Evolutionary conservation across 2,888 invertebrate genomes (phyloP), one percentile per base, ranked within the genome.

Genomic region (Entomobrya multifasciata): DNA sequence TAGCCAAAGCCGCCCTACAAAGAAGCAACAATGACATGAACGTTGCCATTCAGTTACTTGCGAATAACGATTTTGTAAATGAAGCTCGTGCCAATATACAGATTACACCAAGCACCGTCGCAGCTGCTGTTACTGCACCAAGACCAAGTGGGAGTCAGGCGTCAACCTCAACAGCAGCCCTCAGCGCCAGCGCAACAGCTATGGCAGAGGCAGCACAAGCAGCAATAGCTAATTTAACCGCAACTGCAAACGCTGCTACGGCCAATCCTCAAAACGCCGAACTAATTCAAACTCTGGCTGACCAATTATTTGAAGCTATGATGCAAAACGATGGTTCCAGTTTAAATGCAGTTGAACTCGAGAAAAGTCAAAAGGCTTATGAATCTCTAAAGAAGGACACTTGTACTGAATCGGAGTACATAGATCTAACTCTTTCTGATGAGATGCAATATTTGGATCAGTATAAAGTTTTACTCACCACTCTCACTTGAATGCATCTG

Each of bases 1-100:
- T 94, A 8, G 95, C 95, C 0, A 92, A 94, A 0, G 92, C 93
- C 2, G 96, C 96, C 0, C 93, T 97, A 36, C 93, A 94, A 87
- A 94, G 94, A 91, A 92, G 95, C 72, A 95, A 96, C 92, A 96
- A 96, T 92, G 94, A 95, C 92, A 94, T 95, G n/a, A 94, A 94
- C 0, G 93, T 94, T 55, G 96, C 96, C 36, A 94, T 96, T 41
- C 93, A 95, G 91, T 93, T 94, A 27, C 94, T 95, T 86, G 94
- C 94, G 92, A 95, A 95, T 70, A 30, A 78, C 11, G 62, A 47
- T 1, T 90, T 89, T 47, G 10, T 86, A 15, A 27, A 15, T 8
- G 22, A 79, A 62, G 41, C 62, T 15, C 78, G 85, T 1, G 74
- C 60, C 8, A 74, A 47, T 10, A 86, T 86, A 10, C 20, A 17